Evolutionary conservation across 1,140 invertebrate genomes (phyloP), one percentile per base, ranked within the genome.

Genomic region (Saxidomus purpurata): DNA sequence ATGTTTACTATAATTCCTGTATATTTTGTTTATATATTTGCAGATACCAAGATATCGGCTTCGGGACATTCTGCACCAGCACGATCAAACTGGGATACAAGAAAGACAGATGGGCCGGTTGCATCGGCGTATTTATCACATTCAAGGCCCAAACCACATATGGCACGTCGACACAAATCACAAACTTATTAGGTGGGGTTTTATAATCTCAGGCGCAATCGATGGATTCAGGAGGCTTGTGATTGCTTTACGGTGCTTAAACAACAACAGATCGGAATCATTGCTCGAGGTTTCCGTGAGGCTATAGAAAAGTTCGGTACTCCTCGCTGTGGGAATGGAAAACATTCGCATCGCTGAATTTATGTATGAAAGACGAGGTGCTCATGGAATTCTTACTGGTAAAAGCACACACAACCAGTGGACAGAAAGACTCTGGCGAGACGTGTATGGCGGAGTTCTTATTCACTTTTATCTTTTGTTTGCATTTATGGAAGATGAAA

Each of bases 161-260:
- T 90, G 90, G 90, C 90, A 89, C 69, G 43, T 90, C 28, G 84
- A 91, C 40, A 91, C 88, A 19, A 91, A 91, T 59, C 81, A 91
- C 38, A 91, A 89, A 80, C 76, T 91, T 19, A 69, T 91, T 17
- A 19, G 87, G 36, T 92, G 91, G 91, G 15, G 74, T 15, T 87
- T 93, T 82, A 28, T 92, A 19, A 88, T 91, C 49, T 69, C 40
- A 55, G 92, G 87, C 19, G 89, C 80, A n/a, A 90, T 92, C 9
- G 84, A 92, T 82, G 92, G 92, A 15, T 90, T 90, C 49, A 81
- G 89, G 36, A 69, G 92, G 17, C 31, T 87, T n/a, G 38, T 86
- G 13, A 74, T 55, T 0, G 86, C 87, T 47, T 77, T 92, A 28
- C 59, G 69, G 52, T 92, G 91, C 49, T 43, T 31, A 17, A 49